Conservation (phyloP, 2,888 invertebrate species). For the Drosophila tanythrix region DNA sequence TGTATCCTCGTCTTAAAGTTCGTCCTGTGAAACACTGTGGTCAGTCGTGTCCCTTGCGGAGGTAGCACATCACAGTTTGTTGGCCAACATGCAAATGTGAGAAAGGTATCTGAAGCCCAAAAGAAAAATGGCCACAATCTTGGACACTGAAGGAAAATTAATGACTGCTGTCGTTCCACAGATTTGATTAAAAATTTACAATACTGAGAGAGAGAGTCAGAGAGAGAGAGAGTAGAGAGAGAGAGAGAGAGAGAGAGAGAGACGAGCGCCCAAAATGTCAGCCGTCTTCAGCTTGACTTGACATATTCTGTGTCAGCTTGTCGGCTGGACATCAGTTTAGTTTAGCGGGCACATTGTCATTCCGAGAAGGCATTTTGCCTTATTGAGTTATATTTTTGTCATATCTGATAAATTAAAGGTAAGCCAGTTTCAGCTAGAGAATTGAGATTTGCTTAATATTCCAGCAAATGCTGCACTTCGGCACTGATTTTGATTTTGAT, state of each 20-base stretch:
- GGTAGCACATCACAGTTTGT: constrained; percentile 6
- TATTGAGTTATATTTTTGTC: not conserved
- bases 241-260: not conserved
- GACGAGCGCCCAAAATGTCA: constrained; percentile 50
- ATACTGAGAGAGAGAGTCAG: not conserved
- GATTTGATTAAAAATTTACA: constrained; percentile 69
- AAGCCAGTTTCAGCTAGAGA: not conserved
- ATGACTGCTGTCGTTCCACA: constrained; percentile 55
- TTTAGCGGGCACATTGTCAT: constrained; percentile 16
- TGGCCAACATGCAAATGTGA: constrained; percentile 49
- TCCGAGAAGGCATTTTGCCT: not conserved
- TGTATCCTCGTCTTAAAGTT: constrained; percentile 1
- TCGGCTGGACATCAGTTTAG: constrained; percentile 21
- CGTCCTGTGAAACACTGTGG: constrained; percentile 31
- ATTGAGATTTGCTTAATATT: not conserved
- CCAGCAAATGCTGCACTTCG: not conserved
- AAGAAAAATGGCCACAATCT: constrained; percentile 58
- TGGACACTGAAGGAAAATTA: constrained; percentile 60
- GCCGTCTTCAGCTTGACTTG: constrained; percentile 65
- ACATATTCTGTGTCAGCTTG: constrained; percentile 54
- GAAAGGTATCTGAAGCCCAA: constrained; percentile 46
- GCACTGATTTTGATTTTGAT: not conserved
- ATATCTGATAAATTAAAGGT: constrained; percentile 1
- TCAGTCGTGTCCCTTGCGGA: constrained; percentile 19
- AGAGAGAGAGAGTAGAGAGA: not conserved